These are phyloP conservation scores for Mandrillus leucophaeus DNA, from an alignment of 2,113 vertebrate genomes.

Conservation along the genomic window DNA sequence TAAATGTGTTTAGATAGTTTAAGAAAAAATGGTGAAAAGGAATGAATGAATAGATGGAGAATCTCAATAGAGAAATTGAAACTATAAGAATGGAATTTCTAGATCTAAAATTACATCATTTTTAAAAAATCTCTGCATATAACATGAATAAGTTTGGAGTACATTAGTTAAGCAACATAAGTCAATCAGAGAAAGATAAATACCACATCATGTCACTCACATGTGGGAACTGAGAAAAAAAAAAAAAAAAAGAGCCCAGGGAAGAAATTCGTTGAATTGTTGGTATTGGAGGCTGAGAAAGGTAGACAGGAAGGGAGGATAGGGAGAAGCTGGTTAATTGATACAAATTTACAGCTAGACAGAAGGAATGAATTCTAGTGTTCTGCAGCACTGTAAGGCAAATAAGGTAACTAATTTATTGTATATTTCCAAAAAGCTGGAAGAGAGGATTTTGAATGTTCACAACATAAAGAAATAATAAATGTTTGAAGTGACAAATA, in stretches of 20 bases:
- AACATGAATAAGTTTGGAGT: neutral
- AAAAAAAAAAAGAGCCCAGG: no score
- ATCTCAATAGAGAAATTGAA: neutral
- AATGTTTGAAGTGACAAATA: neutral
- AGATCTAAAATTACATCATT: neutral
- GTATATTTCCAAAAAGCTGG: no score
- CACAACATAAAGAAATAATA: neutral
- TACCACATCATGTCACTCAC: neutral
- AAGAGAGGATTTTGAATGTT: no score
- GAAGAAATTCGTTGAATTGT: neutral
- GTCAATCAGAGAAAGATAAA: neutral
- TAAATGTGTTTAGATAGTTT: neutral
- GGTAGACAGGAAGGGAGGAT: neutral
- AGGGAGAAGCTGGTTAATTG: neutral
- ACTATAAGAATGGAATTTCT: neutral
- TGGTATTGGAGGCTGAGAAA: neutral
- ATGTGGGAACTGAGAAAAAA: neutral
- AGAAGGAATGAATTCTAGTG: neutral
- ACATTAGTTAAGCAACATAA: neutral
- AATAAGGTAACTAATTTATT: no score
- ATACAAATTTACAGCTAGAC: neutral
- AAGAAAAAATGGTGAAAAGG: neutral
- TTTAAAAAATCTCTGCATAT: neutral
- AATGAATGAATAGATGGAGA: neutral
- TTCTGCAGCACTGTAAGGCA: neutral